Evolutionary conservation across 2,113 vertebrate species (phyloP).

Genomic region (Tympanuchus pallidicinctus): DNA sequence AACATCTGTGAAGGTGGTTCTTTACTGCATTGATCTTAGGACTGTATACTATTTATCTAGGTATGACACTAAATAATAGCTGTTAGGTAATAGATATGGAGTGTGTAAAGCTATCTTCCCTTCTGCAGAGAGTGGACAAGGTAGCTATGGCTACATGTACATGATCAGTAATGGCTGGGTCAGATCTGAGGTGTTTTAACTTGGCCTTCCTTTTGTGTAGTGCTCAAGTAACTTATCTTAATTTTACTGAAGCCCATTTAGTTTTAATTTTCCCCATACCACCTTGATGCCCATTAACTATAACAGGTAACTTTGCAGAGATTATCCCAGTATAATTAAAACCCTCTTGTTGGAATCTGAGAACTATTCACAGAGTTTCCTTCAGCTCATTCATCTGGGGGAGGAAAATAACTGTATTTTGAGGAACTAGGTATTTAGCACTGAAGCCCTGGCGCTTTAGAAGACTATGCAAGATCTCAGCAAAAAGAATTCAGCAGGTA

Average conservation of each 20-base stretch:
- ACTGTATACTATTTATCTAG: background rate
- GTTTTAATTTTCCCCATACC: background rate
- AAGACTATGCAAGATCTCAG: background rate
- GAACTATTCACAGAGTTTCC: background rate
- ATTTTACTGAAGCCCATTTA: background rate
- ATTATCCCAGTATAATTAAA: background rate
- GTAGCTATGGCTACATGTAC: background rate
- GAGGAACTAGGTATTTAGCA: background rate
- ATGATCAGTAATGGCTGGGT: background rate
- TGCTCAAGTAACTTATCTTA: background rate
- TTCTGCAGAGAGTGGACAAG: background rate
- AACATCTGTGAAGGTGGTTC: background rate
- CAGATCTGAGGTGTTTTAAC: background rate
- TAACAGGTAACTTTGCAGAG: conserved; percentile 14
- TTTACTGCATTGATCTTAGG: background rate
- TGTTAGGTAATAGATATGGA: background rate
- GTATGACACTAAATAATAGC: background rate
- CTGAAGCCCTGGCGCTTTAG: background rate
- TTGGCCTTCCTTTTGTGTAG: background rate
- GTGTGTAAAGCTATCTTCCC: background rate
- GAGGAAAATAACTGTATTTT: background rate
- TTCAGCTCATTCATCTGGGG: background rate
- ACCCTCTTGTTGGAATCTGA: background rate
- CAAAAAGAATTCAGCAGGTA: background rate
- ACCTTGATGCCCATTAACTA: background rate